Evolutionary conservation across 2,888 invertebrate species (phyloP), one percentile per base, ranked within the genome.

Genomic region (Kuschelorhynchus macadamiae): DNA sequence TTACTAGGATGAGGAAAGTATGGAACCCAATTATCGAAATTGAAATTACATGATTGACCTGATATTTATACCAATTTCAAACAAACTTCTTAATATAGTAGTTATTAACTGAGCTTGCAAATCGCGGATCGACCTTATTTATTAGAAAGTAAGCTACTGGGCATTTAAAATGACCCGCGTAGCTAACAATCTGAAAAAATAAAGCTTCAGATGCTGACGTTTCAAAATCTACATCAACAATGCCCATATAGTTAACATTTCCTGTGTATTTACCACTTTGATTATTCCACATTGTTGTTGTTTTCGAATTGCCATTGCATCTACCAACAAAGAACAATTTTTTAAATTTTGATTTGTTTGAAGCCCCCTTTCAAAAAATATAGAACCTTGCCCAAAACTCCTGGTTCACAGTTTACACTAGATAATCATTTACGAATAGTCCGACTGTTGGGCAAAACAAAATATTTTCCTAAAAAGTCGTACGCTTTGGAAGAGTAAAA

Each of bases 401-500:
- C 73, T 47, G 73, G 71, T 17, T 72, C 14, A 60, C 74, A 76
- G 18, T 75, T 71, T 7, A 69, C 14, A 18, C 60, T 71, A 12
- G 49, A 62, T 41, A 74, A 59, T 72, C 73, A 74, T 21, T 64
- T 70, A 14, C 72, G n/a, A 18, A 75, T 72, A 4, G 74, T 74
- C 12, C 72, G 12, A 17, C 62, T 65, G 63, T 72, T 71, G 30
- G 74, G 75, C 8, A 75, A 30, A 9, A 57, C 39, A 69, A 74
- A 73, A 62, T 75, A 17, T 56, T 66, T n/a, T 46, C 67, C 32
- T 11, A 73, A n/a, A 71, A 73, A 74, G 16, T 65, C 57, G 46
- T 74, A 75, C 7, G 74, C 71, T 52, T 75, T 74, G 1, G 75
- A 73, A 2, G 72, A 74, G 65, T 72, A 72, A 67, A 72, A 72